These are phyloP conservation scores for Andrena praecox DNA, from an alignment of 2,888 invertebrate genomes.

Conservation along the genomic window DNA sequence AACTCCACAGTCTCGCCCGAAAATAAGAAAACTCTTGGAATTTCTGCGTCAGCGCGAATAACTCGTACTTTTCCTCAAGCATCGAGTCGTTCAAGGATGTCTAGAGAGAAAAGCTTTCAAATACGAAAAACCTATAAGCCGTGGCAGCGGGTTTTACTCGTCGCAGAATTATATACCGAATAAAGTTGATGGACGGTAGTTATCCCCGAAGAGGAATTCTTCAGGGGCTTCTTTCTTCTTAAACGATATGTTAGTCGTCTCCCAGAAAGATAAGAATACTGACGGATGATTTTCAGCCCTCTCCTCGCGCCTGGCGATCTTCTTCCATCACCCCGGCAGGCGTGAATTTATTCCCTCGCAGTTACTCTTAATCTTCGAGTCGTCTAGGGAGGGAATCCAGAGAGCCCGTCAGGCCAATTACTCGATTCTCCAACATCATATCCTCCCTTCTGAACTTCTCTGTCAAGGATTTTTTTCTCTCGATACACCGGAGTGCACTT, in stretches of 20 bases:
- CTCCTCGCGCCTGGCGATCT: neutral
- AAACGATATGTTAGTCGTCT: neutral
- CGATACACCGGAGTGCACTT: neutral
- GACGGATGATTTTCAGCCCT: conserved; percentile 17
- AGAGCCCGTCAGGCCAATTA: too few relatives aligned
- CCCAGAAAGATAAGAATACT: conserved; percentile 19
- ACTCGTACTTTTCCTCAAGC: too few relatives aligned
- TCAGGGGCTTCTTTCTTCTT: neutral
- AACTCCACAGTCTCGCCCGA: too few relatives aligned
- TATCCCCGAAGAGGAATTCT: neutral
- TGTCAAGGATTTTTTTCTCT: neutral
- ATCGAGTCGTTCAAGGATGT: too few relatives aligned
- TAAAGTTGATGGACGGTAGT: neutral
- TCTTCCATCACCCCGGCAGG: neutral
- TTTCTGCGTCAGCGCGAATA: too few relatives aligned
- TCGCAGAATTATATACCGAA: neutral
- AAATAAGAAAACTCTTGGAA: too few relatives aligned
- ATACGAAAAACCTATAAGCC: neutral
- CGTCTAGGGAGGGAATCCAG: neutral
- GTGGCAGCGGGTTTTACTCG: neutral
- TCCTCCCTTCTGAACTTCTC: too few relatives aligned
- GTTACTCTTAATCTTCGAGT: neutral
- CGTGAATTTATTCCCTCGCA: conserved; percentile 18
- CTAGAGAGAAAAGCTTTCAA: neutral
- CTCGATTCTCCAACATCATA: neutral